Conservation (phyloP, 2,888 invertebrate species). For the Phengaris alcon region DNA sequence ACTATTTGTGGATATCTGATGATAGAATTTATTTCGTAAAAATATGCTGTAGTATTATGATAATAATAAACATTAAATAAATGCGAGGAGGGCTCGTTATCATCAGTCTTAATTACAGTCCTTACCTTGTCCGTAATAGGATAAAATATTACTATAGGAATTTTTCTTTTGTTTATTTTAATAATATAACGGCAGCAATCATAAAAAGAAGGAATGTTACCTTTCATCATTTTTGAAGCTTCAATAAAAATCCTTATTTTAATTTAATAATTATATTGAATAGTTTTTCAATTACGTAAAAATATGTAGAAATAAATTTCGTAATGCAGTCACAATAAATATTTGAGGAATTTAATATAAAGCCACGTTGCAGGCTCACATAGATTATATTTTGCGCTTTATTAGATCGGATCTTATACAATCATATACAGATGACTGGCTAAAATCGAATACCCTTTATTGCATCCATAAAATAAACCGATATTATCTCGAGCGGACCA, state of each 20-base stretch:
- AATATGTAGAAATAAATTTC: neutral
- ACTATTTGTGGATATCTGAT: too few species aligned
- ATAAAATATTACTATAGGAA: constrained; percentile 28
- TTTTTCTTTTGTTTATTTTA: constrained; percentile 10
- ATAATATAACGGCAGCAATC: neutral
- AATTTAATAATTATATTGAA: neutral
- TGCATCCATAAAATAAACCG: constrained; percentile 74
- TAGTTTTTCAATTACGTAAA: neutral
- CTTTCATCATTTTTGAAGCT: too few species aligned
- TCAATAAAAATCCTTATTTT: neutral
- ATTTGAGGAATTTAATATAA: constrained; percentile 26
- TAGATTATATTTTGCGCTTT: constrained; percentile 31
- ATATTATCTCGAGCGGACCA: constrained; percentile 75
- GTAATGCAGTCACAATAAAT: constrained; percentile 19
- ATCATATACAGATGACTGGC: constrained; percentile 71
- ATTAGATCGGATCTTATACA: constrained; percentile 57
- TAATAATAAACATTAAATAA: constrained; percentile 23
- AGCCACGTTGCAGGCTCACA: constrained; percentile 22
- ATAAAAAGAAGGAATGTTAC: neutral
- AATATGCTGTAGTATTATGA: constrained; percentile 17
- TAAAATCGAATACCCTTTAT: constrained; percentile 76
- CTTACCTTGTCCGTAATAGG: constrained; percentile 19
- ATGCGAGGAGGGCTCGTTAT: constrained; percentile 13
- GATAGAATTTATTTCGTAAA: neutral
- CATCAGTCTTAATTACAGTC: constrained; percentile 21